Percentiles rank a stretch among this genome's conserved stretches.
Evolutionary conservation across 1,140 invertebrate genomes (phyloP).

Genomic region (Hylyphantes graminicola): DNA sequence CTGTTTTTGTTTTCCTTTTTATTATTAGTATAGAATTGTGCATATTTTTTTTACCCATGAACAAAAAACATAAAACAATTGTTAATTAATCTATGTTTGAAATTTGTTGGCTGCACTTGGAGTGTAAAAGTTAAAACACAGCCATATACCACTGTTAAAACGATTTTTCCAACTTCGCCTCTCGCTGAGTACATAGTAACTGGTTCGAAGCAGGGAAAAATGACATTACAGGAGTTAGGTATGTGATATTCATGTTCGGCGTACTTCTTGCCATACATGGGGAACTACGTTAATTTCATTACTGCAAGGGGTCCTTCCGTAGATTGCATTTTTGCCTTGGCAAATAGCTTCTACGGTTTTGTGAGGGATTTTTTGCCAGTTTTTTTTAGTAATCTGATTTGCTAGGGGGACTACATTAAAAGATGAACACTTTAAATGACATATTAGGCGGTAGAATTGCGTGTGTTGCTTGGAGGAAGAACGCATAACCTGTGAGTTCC

Average conservation of each 20-base stretch:
- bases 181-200: constrained; percentile 5
- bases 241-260: not conserved
- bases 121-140: too few relatives aligned
- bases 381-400: not conserved
- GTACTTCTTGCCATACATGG: not conserved
- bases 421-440: constrained; percentile 39
- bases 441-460: constrained; percentile 12
- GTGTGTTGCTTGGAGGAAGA: not conserved
- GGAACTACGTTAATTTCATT: constrained; percentile 39
- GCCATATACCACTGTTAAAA: too few relatives aligned
- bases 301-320: constrained; percentile 1
- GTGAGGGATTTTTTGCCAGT: constrained; percentile 8
- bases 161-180: too few relatives aligned
- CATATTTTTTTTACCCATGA: too few relatives aligned
- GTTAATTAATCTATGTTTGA: too few relatives aligned
- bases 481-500: not conserved
- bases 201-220: not conserved
- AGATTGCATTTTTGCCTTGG: constrained; percentile 30
- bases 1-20: too few relatives aligned
- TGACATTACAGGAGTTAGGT: constrained; percentile 41
- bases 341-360: constrained; percentile 18
- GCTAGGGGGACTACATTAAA: not conserved
- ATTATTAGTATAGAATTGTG: too few relatives aligned
- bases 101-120: too few relatives aligned
- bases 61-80: too few relatives aligned